A percentile compares a stretch with the other conserved stretches of the same genome.
Conservation (phyloP, 2,888 invertebrate species). For the Polyommatus icarus region DNA sequence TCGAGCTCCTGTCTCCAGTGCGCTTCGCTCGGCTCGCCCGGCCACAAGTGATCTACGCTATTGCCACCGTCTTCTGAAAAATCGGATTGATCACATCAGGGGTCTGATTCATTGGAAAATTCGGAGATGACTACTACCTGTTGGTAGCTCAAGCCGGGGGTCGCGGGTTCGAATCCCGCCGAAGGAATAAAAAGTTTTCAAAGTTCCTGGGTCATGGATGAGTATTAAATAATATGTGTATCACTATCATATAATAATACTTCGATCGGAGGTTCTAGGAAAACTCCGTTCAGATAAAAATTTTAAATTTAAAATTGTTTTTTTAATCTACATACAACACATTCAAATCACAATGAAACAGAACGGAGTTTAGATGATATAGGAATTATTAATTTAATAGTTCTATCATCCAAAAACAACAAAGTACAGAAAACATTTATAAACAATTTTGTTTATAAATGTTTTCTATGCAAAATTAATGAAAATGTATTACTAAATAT, state of each 20-base stretch:
- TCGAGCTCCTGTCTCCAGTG: conserved; percentile 78
- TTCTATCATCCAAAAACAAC: background rate
- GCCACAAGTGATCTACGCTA: conserved; percentile 69
- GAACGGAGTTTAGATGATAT: background rate
- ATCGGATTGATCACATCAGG: conserved; percentile 13
- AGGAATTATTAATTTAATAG: background rate
- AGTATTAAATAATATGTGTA: too few relatives aligned
- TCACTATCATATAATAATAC: too few relatives aligned
- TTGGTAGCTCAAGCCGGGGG: too few relatives aligned
- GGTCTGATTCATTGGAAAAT: too few relatives aligned
- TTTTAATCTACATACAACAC: too few relatives aligned
- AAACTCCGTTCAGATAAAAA: too few relatives aligned
- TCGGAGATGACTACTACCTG: too few relatives aligned
- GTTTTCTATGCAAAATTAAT: background rate
- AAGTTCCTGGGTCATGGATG: too few relatives aligned
- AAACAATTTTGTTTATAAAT: background rate
- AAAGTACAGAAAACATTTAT: background rate
- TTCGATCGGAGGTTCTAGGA: too few relatives aligned
- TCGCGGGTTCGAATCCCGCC: too few relatives aligned
- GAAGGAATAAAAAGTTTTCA: too few relatives aligned
- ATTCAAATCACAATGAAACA: background rate
- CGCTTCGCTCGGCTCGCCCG: conserved; percentile 79
- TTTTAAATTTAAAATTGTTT: too few relatives aligned
- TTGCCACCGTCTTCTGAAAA: conserved; percentile 71
- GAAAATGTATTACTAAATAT: background rate